phyloP scores from a whole-genome alignment of 2,888 invertebrate species.

The Nematopogon swammerdamellus region DNA sequence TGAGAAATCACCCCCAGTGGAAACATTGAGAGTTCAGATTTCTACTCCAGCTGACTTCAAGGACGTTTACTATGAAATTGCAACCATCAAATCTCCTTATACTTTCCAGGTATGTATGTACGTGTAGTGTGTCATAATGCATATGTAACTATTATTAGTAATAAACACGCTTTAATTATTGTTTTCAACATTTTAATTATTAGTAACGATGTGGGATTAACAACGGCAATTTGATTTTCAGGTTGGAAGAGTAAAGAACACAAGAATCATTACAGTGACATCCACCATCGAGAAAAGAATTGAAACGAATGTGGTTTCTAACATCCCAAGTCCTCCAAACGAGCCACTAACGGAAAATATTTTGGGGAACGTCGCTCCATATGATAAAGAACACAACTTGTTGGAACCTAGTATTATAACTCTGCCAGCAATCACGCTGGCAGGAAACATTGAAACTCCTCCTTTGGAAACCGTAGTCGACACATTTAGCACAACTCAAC shows the following conservation, averaged over 20 bases:
- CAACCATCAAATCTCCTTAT: constrained; percentile 86
- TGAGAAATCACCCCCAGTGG: constrained; percentile 63
- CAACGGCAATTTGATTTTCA: too few species aligned
- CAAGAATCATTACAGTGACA: constrained; percentile 83
- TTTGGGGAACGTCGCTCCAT: constrained; percentile 72
- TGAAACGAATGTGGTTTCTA: constrained; percentile 53
- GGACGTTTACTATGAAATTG: constrained; percentile 85
- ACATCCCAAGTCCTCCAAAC: constrained; percentile 58
- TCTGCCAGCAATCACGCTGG: constrained; percentile 73
- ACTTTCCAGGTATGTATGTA: constrained; percentile 66
- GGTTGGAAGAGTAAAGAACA: constrained; percentile 85
- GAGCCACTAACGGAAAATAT: constrained; percentile 88
- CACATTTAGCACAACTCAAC: constrained; percentile 88
- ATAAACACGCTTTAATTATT: too few species aligned
- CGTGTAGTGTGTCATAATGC: too few species aligned
- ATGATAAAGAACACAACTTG: constrained; percentile 64
- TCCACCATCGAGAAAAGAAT: constrained; percentile 80
- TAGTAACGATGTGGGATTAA: too few species aligned
- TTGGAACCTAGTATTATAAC: constrained; percentile 80
- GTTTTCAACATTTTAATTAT: too few species aligned
- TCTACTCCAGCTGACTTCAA: constrained; percentile 83
- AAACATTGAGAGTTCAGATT: constrained; percentile 85
- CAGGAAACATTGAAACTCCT: constrained; percentile 77
- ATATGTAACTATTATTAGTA: too few species aligned
- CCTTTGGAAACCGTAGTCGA: constrained; percentile 86